phyloP scores from a whole-genome alignment of 2,113 vertebrate genomes.

The Pachycephala philippinensis region DNA sequence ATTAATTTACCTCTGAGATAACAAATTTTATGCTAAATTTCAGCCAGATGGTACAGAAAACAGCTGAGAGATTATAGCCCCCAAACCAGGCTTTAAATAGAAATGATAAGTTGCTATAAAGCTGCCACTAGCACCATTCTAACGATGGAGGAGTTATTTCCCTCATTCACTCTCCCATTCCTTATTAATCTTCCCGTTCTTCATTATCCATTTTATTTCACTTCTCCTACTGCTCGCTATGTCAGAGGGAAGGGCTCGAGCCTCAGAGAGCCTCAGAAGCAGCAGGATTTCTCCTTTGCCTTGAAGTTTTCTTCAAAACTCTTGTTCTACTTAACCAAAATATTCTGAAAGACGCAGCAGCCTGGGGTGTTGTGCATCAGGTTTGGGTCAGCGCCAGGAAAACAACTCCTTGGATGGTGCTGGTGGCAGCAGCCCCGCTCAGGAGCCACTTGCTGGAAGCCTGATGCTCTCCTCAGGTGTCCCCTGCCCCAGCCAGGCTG shows the following conservation, averaged over 20 bases:
- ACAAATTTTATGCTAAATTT: constrained; percentile 49
- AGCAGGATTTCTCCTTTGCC: not conserved
- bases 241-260: not conserved
- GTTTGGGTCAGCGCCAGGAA: not conserved
- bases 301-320: not conserved
- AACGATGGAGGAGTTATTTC: constrained; percentile 28
- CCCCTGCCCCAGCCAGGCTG: not conserved
- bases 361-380: not conserved
- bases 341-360: not conserved
- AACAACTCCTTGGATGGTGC: accelerated
- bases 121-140: not conserved
- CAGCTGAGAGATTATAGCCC: constrained; percentile 23
- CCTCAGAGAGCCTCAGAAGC: not conserved
- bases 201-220: not conserved
- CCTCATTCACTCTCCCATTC: not conserved
- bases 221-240: not conserved
- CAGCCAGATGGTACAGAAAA: constrained; percentile 42
- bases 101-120: constrained; percentile 19
- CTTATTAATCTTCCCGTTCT: not conserved
- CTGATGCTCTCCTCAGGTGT: not conserved
- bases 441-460: not conserved
- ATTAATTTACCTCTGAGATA: constrained; percentile 38
- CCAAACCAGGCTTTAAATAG: constrained; percentile 42
- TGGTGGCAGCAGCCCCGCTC: not conserved
- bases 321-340: not conserved